phyloP scores from a whole-genome alignment of 2,797 vertebrate genomes.

The Ctenopoma multispine region DNA sequence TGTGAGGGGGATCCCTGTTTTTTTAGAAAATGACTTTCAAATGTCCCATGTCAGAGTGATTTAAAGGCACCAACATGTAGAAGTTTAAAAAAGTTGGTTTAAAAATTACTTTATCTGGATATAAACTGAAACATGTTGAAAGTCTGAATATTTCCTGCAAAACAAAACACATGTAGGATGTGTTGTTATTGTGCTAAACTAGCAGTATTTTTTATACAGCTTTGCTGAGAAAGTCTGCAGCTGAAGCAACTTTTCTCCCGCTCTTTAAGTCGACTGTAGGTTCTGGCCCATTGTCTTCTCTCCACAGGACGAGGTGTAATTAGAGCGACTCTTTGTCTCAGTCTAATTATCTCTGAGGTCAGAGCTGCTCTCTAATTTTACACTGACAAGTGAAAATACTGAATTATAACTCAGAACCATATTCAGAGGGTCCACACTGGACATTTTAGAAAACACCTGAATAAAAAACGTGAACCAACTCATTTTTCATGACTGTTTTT shows the following conservation, averaged over 20 bases:
- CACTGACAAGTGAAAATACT: not conserved
- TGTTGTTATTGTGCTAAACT: not conserved
- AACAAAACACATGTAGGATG: no score
- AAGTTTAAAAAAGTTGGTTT: not conserved
- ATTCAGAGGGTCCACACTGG: not conserved
- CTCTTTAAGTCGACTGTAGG: not conserved
- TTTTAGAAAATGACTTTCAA: not conserved
- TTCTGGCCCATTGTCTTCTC: slow-evolving; percentile 14
- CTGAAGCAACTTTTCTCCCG: not conserved
- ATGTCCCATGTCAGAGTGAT: not conserved
- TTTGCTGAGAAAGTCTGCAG: not conserved
- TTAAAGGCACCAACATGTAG: not conserved
- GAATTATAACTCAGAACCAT: not conserved
- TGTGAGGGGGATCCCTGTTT: not conserved
- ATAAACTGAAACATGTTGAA: not conserved
- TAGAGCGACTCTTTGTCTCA: not conserved
- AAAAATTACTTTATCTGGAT: not conserved
- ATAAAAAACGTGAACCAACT: not conserved
- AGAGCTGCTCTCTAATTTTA: slow-evolving; percentile 19
- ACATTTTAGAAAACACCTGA: not conserved
- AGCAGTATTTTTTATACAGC: not conserved
- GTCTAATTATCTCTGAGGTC: slow-evolving; percentile 41
- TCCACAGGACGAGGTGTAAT: slow-evolving; percentile 27
- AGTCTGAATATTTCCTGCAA: no score
- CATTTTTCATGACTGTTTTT: not conserved